Conservation (phyloP, 2,797 vertebrate species). For the Alectoris magna region DNA sequence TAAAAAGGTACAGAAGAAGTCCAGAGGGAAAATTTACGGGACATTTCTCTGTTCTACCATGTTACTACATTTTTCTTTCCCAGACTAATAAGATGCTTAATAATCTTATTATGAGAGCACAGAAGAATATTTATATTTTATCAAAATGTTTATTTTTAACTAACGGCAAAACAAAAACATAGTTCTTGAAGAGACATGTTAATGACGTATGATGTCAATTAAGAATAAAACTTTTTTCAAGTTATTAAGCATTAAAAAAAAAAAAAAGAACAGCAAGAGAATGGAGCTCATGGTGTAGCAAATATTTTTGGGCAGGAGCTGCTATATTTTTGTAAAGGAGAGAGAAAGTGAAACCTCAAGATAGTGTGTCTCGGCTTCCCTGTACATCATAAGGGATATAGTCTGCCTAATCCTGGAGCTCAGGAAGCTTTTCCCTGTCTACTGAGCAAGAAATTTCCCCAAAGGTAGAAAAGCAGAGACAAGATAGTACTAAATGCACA, state of each 20-base stretch:
- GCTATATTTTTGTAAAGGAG: too few species aligned
- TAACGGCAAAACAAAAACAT: background rate
- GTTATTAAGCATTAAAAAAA: background rate
- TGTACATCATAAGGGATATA: background rate
- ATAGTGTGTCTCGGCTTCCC: background rate
- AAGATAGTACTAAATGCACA: background rate
- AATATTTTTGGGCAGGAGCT: background rate
- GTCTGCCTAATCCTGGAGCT: background rate
- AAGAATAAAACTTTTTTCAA: background rate
- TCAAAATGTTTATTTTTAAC: background rate
- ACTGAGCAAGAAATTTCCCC: background rate
- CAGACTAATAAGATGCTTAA: background rate
- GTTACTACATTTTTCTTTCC: background rate
- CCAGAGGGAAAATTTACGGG: background rate
- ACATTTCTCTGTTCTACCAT: background rate
- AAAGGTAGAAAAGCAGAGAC: background rate
- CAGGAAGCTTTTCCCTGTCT: background rate
- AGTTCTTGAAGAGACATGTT: background rate
- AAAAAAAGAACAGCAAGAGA: background rate
- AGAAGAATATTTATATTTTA: background rate
- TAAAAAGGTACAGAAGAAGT: background rate
- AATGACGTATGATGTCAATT: background rate
- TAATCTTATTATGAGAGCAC: background rate
- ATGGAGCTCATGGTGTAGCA: background rate
- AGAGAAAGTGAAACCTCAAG: background rate